Conservation (phyloP, 1,140 invertebrate species). For the Episyrphus balteatus region DNA sequence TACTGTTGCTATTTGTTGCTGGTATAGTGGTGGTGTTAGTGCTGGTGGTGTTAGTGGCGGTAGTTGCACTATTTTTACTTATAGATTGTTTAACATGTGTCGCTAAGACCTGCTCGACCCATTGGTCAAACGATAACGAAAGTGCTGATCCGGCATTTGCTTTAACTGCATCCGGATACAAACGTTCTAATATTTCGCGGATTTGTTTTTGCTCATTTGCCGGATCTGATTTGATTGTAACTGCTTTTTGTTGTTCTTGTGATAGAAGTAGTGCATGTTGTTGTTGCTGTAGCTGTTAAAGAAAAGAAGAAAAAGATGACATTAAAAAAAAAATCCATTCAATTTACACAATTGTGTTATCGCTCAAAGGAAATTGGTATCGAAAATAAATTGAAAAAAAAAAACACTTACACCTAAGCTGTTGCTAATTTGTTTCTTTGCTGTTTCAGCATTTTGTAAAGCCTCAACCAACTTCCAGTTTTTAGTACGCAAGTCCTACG, state of each 20-base stretch:
- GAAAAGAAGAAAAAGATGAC: background rate
- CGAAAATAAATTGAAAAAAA: background rate
- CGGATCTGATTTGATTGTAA: slow-evolving; percentile 1
- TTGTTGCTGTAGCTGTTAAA: slow-evolving; percentile 22
- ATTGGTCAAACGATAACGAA: slow-evolving; percentile 29
- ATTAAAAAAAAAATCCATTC: background rate
- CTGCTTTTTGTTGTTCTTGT: slow-evolving; percentile 11
- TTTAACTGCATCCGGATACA: slow-evolving; percentile 33
- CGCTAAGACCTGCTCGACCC: slow-evolving; percentile 30
- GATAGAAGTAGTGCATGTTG: slow-evolving; percentile 10
- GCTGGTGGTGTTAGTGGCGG: slow-evolving; percentile 8
- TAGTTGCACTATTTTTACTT: slow-evolving; percentile 7
- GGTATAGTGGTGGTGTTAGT: slow-evolving; percentile 9
- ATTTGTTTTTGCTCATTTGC: slow-evolving; percentile 28
- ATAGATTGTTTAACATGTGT: slow-evolving; percentile 25
- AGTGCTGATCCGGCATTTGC: slow-evolving; percentile 20
- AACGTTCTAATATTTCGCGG: slow-evolving; percentile 28
- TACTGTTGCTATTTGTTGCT: slow-evolving; percentile 29
- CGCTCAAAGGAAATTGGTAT: slow-evolving; percentile 2
- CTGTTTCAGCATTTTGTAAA: slow-evolving; percentile 59
- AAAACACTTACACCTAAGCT: slow-evolving; percentile 43
- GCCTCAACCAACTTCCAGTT: slow-evolving; percentile 83
- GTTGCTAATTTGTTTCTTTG: slow-evolving; percentile 39
- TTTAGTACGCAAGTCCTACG: slow-evolving; percentile 68
- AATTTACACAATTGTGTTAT: background rate